Base-by-base conservation (phyloP, 2,888 invertebrate species). In the Podabrus alpinus region DNA sequence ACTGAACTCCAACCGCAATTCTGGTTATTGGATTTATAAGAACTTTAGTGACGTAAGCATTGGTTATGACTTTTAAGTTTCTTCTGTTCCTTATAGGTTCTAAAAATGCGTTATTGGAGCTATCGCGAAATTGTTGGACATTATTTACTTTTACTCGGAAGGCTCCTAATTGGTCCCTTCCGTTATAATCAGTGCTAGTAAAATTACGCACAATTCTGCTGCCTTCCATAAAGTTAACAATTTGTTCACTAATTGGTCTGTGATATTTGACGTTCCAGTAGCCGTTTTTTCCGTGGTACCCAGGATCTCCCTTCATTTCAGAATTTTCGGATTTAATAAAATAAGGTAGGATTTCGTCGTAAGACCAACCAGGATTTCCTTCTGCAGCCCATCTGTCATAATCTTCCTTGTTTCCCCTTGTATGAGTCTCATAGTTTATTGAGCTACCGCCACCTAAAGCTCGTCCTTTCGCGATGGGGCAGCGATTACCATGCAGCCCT, bases 221-320 rank as follows among this genome's bases (percentile, higher is more conserved):
- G 0, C 92, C 92, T 78, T 90, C 88, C 66, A 92, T 88, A 83
- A 94, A 94, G 0, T 91, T 88, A 68, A 89, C 88, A 66, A 91
- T 87, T 17, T 94, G 85, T 1, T 89, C 89, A 2, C 92, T 91
- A n/a, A 86, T 88, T 81, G 89, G 93, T 0, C 91, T 90, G 0
- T 92, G 87, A 75, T 91, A 87, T 75, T 91, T 90, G 7, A 94
- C 91, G 83, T 93, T 91, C 79, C 94, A 86, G 78, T 91, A 91
- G 0, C 94, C 94, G 11, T 89, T 88, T 45, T 84, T 87, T 0
- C 92, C 92, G 79, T 94, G 94, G 81, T 90, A 93, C 1, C 89
- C 87, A 0, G 92, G 92, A 83, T 92, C 91, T 0, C 91, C 91
- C 75, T 90, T 77, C 2, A 82, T 70, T 11, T 79, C 77, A 7